A percentile compares a stretch with the other conserved stretches of the same genome.
Conservation (phyloP, 2,113 vertebrate genomes). For the Castor canadensis region DNA sequence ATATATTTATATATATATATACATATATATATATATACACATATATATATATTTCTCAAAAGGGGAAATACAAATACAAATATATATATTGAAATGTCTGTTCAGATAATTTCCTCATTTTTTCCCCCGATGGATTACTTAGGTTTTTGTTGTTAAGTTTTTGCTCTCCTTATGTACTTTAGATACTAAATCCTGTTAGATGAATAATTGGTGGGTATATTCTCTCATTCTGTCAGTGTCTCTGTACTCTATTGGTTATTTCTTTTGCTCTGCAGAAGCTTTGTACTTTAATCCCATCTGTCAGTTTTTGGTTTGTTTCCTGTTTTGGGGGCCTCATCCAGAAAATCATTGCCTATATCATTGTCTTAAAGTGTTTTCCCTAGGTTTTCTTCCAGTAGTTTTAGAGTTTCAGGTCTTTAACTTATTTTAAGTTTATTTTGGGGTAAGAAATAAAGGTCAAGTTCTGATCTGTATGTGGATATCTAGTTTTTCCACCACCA, state of each 20-base stretch:
- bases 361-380: background rate
- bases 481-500: background rate
- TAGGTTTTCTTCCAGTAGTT: background rate
- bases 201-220: no score
- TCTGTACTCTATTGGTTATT: background rate
- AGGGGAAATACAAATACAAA: no score
- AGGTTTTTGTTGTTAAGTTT: no score
- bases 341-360: background rate
- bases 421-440: background rate
- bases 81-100: no score
- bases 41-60: no score
- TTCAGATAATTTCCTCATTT: no score
- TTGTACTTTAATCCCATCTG: background rate
- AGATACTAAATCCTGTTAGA: no score
- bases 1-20: no score
- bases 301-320: background rate
- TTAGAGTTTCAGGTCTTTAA: background rate
- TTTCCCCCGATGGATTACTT: no score
- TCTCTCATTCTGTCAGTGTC: no score
- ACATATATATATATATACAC: no score
- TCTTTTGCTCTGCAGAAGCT: background rate
- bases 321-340: background rate
- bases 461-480: background rate
- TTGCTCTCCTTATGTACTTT: no score
- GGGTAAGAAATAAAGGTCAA: background rate